Evolutionary conservation across 2,113 vertebrate genomes (phyloP), one percentile per base, ranked within the genome.

Genomic region (Morone chrysops): DNA sequence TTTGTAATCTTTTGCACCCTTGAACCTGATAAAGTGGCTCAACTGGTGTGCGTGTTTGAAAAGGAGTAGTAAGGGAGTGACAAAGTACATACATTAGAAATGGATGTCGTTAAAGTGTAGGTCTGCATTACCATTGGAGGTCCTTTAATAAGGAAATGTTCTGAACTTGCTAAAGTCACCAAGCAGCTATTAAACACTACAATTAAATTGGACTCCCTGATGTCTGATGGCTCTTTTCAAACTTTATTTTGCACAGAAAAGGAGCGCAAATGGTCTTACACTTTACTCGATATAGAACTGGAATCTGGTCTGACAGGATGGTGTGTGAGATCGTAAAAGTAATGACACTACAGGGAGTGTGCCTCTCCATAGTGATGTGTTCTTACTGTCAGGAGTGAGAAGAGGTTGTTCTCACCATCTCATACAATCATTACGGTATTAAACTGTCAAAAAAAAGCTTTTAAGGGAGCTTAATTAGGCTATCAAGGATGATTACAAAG

Each of bases 371-470:
- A 4, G 16, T 53, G 63, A 60, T 75, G 81, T 18, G 75, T 75
- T 75, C 68, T 82, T 67, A 77, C 53, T 75, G 75, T 80, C 72
- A 82, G n/a, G 50, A 57, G 18, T 8, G 1, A 72, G 56, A 57
- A 57, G 59, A 60, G 41, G 22, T 79, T 47, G 71, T 83, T 83
- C 80, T 45, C 61, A 80, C 71, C 41, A 47, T 69, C 71, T 68
- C n/a, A 65, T 59, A 66, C 31, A 61, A 72, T 75, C 71, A 75
- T 82, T 74, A 75, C n/a, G 1, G 80, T 82, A 84, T 68, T 83
- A 83, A 85, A 79, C 38, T 81, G 75, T 87, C 75, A 65, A 63
- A 70, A 76, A 25, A 81, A 74, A 56, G 73, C 70, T 88, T 89
- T 89, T 75, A 83, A 41, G 10, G 63, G 9, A 45, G 31, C 40